A percentile compares a stretch with the other conserved stretches of the same genome.
phyloP scores from a whole-genome alignment of 2,888 invertebrate genomes.

The Nudaria mundana region DNA sequence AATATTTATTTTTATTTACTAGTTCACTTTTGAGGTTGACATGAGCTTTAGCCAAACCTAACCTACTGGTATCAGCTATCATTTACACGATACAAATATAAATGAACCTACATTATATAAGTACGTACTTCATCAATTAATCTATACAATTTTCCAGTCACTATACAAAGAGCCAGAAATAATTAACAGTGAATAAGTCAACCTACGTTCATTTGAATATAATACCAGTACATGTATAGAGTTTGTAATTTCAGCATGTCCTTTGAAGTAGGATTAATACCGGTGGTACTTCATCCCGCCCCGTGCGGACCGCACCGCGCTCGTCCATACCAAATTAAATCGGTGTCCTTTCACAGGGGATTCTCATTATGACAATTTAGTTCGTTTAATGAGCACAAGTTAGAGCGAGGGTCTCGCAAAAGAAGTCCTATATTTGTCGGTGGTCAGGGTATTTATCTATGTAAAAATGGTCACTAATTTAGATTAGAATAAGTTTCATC shows the following conservation, averaged over 20 bases:
- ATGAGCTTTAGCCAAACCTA: no score
- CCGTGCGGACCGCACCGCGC: conserved; percentile 31
- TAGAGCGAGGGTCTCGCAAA: conserved; percentile 26
- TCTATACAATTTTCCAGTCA: not conserved
- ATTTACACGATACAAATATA: no score
- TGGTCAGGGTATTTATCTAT: no score
- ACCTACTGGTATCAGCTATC: no score
- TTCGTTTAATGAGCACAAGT: conserved; percentile 45
- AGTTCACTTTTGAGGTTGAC: no score
- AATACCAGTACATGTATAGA: conserved; percentile 36
- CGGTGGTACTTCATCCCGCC: conserved; percentile 39
- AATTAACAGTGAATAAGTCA: conserved; percentile 45
- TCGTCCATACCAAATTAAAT: conserved; percentile 67
- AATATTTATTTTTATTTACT: no score
- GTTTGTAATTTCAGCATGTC: conserved; percentile 61
- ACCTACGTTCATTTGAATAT: conserved; percentile 47
- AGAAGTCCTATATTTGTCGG: no score
- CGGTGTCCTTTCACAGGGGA: conserved; percentile 55
- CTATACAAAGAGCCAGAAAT: conserved; percentile 24
- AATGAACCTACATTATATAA: no score
- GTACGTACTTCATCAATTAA: no score
- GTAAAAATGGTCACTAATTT: no score
- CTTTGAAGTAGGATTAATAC: conserved; percentile 77
- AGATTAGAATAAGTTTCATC: no score
- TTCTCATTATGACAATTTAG: conserved; percentile 65